These are phyloP conservation scores for Coracias cyanogaster DNA, from an alignment of 2,797 vertebrate species.

Conservation along the genomic window DNA sequence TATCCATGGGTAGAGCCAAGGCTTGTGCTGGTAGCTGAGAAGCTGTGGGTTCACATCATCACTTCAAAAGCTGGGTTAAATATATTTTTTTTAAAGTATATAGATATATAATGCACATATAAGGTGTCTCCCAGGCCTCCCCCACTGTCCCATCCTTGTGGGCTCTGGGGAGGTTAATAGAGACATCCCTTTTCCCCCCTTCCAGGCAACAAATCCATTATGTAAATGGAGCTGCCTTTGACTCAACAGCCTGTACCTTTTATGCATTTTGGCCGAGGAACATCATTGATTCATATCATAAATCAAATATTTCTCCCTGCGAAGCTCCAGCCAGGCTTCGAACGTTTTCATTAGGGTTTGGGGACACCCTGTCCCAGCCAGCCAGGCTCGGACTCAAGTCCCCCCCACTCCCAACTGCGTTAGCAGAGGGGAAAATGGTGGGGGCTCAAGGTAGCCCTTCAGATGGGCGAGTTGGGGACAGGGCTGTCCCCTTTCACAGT, in stretches of 20 bases:
- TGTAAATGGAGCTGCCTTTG: conserved; percentile 39
- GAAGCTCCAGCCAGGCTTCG: neutral
- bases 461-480: neutral
- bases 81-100: fast-evolving
- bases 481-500: neutral
- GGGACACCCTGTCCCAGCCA: conserved; percentile 41
- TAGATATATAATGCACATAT: no score
- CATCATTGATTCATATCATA: conserved; percentile 31
- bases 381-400: neutral
- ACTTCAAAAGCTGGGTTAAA: neutral
- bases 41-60: neutral
- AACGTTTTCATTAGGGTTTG: neutral
- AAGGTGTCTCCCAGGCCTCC: neutral
- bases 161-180: neutral
- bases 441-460: neutral
- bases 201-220: conserved; percentile 13
- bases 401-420: neutral
- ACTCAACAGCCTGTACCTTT: conserved; percentile 38
- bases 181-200: neutral
- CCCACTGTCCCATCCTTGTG: neutral
- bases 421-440: neutral
- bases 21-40: neutral
- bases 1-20: neutral
- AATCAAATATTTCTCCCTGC: neutral
- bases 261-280: conserved; percentile 34